Base-by-base conservation (phyloP, 1,140 invertebrate genomes). In the Drosophila nigromelanica region DNA sequence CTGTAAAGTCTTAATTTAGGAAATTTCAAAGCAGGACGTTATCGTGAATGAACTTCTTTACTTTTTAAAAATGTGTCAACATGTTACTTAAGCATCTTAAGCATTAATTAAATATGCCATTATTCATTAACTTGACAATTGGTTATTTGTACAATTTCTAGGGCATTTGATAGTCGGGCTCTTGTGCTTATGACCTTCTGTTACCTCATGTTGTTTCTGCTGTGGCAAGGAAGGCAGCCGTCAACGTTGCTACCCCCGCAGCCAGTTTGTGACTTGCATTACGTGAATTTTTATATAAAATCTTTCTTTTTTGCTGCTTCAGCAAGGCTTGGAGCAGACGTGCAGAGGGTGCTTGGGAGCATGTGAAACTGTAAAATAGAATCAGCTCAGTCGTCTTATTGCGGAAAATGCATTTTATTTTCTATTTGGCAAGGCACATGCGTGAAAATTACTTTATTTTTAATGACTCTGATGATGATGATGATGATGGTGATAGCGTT, bases 391-490 rank as follows among this genome's bases (percentile, higher is more conserved):
- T 82, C 82, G 83, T 87, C 82, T 77, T 87, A 83, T 83, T 79
- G 76, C 69, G 79, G 83, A 83, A 89, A 87, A 87, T 89, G 69
- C 76, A 87, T 80, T 87, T 79, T 80, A 89, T 87, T 83, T 89
- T 82, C 75, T 76, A 89, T 89, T 79, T 50, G 73, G 66, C 67
- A 71, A 73, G 80, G 83, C 79, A 86, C 73, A 83, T 89, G 83
- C 83, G 83, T 87, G 83, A 87, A 87, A 87, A 87, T 87, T 83
- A 78, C 82, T 86, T 87, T 86, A 89, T 86, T 82, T 87, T 86
- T 87, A 86, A 86, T 89, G 82, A 87, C 77, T 73, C 37, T 27
- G 67, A 56, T 33, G 51, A 48, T 33, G 55, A 51, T 42, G 73
- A 72, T 33, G 51, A 48, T 33, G 55, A 51, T 8, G 47, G 7